Evolutionary conservation across 2,888 invertebrate genomes (phyloP), one percentile per base, ranked within the genome.

Genomic region (Drosophila paranaensis): DNA sequence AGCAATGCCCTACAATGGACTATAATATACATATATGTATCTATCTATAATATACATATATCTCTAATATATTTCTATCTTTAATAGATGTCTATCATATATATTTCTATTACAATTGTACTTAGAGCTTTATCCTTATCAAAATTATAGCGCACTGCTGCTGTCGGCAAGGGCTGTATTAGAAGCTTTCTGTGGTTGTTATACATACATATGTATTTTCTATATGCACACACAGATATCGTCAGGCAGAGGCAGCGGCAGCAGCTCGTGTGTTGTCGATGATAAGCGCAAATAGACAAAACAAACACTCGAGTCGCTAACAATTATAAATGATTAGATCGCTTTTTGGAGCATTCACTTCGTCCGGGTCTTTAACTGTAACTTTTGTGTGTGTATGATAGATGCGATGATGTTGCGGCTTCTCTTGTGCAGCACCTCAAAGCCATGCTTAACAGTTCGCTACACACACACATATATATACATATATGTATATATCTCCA

Each of bases 311-410:
- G 75, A 86, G 75, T 80, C 83, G 88, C 86, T 83, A 86, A 82
- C 86, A 86, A 86, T 86, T 86, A 88, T 86, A 86, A 86, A 86
- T 86, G 86, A 86, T 86, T 86, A 88, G 82, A 88, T 86, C 83
- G 86, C 86, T 86, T 86, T 86, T 88, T 86, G 84, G 82, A 86
- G 86, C 86, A 83, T 86, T 82, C 83, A 86, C 86, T 79, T 85
- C 68, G 84, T 74, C 71, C 82, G 74, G 83, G 74, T 80, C 76
- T 83, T 78, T 83, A 86, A 88, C 86, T 82, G 88, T 86, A 80
- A 72, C 66, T 85, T 83, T 74, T 69, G 69, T 80, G 74, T 79
- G 11, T 45, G 1, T 48, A 55, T 68, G 71, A 74, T 74, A 72
- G 75, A 66, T 69, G 55, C 10, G 51, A 63, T 60, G 77, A 72